Base-by-base conservation (phyloP, 2,113 vertebrate species). In the Chloroceryle aenea region DNA sequence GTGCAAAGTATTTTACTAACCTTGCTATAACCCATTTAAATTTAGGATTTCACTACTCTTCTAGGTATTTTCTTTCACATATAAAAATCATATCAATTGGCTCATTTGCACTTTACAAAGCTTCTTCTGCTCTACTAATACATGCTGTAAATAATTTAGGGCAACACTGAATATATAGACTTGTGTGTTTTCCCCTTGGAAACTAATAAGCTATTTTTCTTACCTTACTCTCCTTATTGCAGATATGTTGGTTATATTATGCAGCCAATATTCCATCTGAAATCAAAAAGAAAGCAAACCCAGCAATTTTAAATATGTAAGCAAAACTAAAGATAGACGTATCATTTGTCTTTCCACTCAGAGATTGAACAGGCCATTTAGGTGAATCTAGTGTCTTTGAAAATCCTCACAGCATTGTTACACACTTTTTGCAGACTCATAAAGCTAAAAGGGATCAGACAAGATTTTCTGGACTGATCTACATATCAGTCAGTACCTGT, bases 91-190 rank as follows among this genome's bases (percentile, higher is more conserved):
- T 63, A 55, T 7, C 38, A 68, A 20, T 40, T 78, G 50, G 67
- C 34, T 91, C 72, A 94, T 96, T 98, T 92, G 45, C 71, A 92
- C 71, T 89, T 91, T 82, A 43, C 45, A 89, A 74, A 93, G 25
- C 64, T 93, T 94, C n/a, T 10, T 67, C 47, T 66, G 25, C 66
- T 95, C 55, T 42, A 23, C 18, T 90, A 95, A 94, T 71, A 87
- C 48, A 79, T 50, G 14, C 7, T 88, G 21, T 91, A 69, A 82
- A 95, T 95, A 93, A 93, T 93, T 75, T 45, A 95, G 45, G 84
- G 43, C 58, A 90, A 92, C 32, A 50, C 14, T 87, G 38, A 26
- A 20, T 81, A 21, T 72, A 89, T 10, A 82, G 42, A 64, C 25
- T 92, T 86, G 30, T 40, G 34, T 66, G 52, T 85, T 81, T 93